Evolutionary conservation across 2,113 vertebrate species (phyloP), one percentile per base, ranked within the genome.

Genomic region (Equus przewalskii): DNA sequence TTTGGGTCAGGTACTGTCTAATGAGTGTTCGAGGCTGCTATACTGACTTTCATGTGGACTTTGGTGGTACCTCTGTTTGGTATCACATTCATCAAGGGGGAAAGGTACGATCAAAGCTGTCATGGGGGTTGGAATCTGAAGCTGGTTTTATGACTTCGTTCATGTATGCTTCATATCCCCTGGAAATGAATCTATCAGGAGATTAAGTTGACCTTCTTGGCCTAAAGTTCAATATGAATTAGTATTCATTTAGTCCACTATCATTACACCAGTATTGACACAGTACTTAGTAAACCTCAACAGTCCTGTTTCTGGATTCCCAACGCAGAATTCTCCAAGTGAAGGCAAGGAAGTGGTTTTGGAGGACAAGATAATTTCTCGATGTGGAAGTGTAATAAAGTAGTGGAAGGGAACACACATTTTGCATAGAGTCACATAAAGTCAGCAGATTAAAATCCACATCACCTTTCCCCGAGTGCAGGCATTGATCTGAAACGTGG

Each of bases 1-100:
- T 92, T 97, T 64, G 79, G 30, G 30, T 75, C 97, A 99, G 99
- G 96, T 99, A 99, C 98, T 99, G 99, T 98, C 98, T 99, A 90
- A 99, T 99, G 99, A 99, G 99, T 90, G 99, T 99, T 89, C 99
- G 99, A 98, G 99, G 99, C 98, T 99, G 99, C 98, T 99, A 99
- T 98, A 99, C 99, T 97, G 99, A 99, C 98, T 99, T 99, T 98
- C 99, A 99, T 51, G 99, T 99, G 87, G 99, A 99, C 98, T 99
- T 99, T 22, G 99, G 99, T 75, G 99, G 99, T 41, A 99, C 99
- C 51, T 99, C 99, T 8, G 99, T 99, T 89, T 99, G 99, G 99
- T 99, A 99, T 97, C 99, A 99, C 97, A 99, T 99, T 97, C 99
- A 99, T 96, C 99, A 99, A 98, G 99, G 99, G 67, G 99, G 99